Evolutionary conservation across 2,888 invertebrate genomes (phyloP), one percentile per base, ranked within the genome.

Genomic region (Pyrgus malvae): DNA sequence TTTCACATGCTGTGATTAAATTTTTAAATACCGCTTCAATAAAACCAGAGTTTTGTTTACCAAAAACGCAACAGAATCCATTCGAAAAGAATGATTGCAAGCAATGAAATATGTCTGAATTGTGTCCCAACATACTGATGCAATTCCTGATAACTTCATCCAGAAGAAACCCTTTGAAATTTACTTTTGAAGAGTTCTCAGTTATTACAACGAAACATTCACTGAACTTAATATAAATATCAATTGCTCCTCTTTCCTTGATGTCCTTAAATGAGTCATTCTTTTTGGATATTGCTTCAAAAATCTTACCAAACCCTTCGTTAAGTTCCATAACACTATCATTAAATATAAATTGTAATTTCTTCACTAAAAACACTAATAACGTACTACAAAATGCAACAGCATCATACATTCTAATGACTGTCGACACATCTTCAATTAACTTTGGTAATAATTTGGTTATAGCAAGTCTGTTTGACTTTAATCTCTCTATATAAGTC

Each of bases 51-150:
- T 0, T 57, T 49, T 0, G 48, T 65, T 0, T 60, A 0, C 65
- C 72, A 0, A 85, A 69, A 11, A 89, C 62, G 62, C 68, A 66
- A 21, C 78, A 79, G 25, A 86, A 79, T 0, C 72, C 62, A 29
- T 81, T 83, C 0, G 76, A 59, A 59, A 79, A 83, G 21, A 83
- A 77, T 0, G 77, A 82, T 46, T 86, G 80, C 0, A 87, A 53
- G 14, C 83, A 84, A 11, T 83, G 77, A 25, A 75, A 78, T 2
- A 86, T 62, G 2, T 77, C 80, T 0, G 74, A 56, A 0, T 58
- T 49, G 41, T 83, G 78, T 3, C 76, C 78, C 0, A 88, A 57
- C 0, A 89, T 14, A 0, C 59, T 61, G 0, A 81, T 66, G 9
- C 65, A 69, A 0, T 61, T 60, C 1, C 72, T 59, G 0, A 80